phyloP scores from a whole-genome alignment of 1,140 invertebrate species.

The Tyrophagus putrescentiae region DNA sequence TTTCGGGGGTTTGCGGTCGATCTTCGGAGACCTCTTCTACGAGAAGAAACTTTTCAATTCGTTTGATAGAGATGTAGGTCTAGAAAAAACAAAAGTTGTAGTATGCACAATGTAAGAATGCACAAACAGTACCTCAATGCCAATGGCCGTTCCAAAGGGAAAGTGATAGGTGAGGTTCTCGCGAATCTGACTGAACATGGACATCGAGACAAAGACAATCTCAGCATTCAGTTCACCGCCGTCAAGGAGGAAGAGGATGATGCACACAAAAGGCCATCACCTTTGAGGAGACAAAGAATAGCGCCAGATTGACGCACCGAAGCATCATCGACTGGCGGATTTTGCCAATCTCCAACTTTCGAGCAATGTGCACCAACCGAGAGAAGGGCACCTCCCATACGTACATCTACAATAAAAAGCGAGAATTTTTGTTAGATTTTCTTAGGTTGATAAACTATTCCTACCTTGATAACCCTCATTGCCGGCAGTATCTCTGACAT shows the following conservation, averaged over 20 bases:
- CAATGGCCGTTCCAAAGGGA: conserved; percentile 47
- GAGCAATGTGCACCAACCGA: neutral
- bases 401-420: too few relatives aligned
- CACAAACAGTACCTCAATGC: too few relatives aligned
- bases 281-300: conserved; percentile 41
- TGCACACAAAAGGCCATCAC: conserved; percentile 55
- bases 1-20: conserved; percentile 51
- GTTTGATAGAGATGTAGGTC: conserved; percentile 48
- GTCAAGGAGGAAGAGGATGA: conserved; percentile 49
- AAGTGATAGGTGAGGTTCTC: conserved; percentile 49
- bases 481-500: conserved; percentile 80
- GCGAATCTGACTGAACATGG: conserved; percentile 52
- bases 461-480: conserved; percentile 50
- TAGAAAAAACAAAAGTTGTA: too few relatives aligned
- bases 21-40: conserved; percentile 46
- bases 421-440: too few relatives aligned
- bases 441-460: too few relatives aligned
- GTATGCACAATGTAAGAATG: too few relatives aligned
- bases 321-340: conserved; percentile 35
- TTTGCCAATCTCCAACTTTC: neutral
- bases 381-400: neutral
- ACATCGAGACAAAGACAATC: conserved; percentile 57
- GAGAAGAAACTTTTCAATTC: conserved; percentile 56
- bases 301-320: conserved; percentile 45
- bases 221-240: conserved; percentile 51